A percentile compares a stretch with the other conserved stretches of the same genome.
phyloP scores from a whole-genome alignment of 2,888 invertebrate genomes.

The Erynnis tages region DNA sequence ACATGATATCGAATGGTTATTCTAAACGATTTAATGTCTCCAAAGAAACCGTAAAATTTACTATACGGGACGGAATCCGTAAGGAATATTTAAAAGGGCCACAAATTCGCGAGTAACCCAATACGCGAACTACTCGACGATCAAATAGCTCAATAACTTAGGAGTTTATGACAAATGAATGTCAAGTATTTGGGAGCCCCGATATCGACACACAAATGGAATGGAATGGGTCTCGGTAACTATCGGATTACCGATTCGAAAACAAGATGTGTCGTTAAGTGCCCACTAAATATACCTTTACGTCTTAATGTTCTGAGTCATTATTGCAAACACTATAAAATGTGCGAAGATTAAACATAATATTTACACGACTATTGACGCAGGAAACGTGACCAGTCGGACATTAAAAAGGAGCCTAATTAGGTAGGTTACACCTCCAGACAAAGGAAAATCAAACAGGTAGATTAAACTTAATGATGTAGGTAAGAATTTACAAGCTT shows the following conservation, averaged over 20 bases:
- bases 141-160: conserved; percentile 36
- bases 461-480: conserved; percentile 18
- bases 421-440: conserved; percentile 21
- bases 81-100: conserved; percentile 11
- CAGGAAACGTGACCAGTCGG: conserved; percentile 20
- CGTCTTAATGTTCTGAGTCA: conserved; percentile 44
- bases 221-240: conserved; percentile 13
- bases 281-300: conserved; percentile 45
- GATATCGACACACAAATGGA: conserved; percentile 21
- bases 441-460: conserved; percentile 26
- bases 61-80: not conserved
- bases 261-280: conserved; percentile 41
- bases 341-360: conserved; percentile 33
- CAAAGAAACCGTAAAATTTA: conserved; percentile 8
- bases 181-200: conserved; percentile 36
- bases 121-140: conserved; percentile 24
- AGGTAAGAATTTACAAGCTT: conserved; percentile 17
- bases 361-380: conserved; percentile 29
- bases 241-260: conserved; percentile 31
- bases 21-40: not conserved
- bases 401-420: conserved; percentile 27
- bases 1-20: too few relatives aligned
- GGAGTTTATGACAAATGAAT: conserved; percentile 36
- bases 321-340: conserved; percentile 33
- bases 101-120: conserved; percentile 21